Evolutionary conservation across 2,113 vertebrate species (phyloP).

Genomic region (Dolichotis patagonum): DNA sequence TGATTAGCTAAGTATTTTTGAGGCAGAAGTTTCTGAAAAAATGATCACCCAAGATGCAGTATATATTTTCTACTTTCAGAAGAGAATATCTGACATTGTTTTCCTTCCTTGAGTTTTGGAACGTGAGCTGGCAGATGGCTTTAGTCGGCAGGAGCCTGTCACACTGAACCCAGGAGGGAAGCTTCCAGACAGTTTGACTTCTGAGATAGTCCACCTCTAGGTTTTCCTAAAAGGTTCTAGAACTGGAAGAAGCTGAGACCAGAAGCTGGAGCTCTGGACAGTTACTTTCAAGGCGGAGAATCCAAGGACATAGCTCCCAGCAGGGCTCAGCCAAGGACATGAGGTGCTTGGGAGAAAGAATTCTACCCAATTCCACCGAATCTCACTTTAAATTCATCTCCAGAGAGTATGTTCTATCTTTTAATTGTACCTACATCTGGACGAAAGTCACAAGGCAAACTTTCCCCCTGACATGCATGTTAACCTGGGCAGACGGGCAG

Average conservation of each 20-base stretch:
- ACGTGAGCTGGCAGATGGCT: slow-evolving; percentile 9
- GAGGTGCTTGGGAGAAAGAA: not conserved
- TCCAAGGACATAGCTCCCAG: not conserved
- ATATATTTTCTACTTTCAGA: not conserved
- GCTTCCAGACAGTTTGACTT: slow-evolving; percentile 23
- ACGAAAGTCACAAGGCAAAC: not conserved
- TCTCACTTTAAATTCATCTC: not conserved
- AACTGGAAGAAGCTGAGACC: slow-evolving; percentile 19
- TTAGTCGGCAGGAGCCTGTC: not conserved
- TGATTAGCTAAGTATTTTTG: not conserved
- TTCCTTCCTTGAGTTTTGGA: not conserved
- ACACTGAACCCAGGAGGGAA: not conserved
- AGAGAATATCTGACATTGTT: not conserved
- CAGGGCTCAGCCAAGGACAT: not conserved
- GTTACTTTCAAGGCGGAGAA: not conserved
- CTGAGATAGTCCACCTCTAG: not conserved
- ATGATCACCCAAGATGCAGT: not conserved
- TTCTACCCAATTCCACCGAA: not conserved
- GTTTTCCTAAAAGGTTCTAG: not conserved
- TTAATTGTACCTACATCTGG: not conserved
- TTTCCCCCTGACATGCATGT: not conserved
- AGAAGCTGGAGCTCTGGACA: not conserved
- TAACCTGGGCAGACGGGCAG: not conserved
- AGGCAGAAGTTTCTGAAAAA: not conserved
- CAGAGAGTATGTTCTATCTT: not conserved